Evolutionary conservation across 2,113 vertebrate genomes (phyloP).

Genomic region (Mandrillus leucophaeus): DNA sequence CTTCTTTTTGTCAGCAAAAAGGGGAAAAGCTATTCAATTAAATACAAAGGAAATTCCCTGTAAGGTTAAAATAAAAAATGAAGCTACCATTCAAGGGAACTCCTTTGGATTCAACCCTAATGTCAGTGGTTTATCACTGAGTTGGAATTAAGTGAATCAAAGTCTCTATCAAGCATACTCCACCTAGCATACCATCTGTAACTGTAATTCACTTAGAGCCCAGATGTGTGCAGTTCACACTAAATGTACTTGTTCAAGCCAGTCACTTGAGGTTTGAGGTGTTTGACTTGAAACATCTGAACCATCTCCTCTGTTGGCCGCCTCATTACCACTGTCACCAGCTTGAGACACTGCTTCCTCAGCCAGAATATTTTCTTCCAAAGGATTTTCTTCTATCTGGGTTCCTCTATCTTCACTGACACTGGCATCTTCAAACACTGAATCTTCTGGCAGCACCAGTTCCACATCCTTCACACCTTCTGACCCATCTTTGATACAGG

Average conservation of each 20-base stretch:
- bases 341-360: slow-evolving; percentile 81
- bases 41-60: slow-evolving; percentile 83
- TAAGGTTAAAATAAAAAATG: slow-evolving; percentile 79
- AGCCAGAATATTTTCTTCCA: slow-evolving; percentile 78
- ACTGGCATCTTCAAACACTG: slow-evolving; percentile 84
- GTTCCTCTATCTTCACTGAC: slow-evolving; percentile 86
- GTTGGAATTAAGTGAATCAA: slow-evolving; percentile 73
- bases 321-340: slow-evolving; percentile 69
- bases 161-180: slow-evolving; percentile 76
- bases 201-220: slow-evolving; percentile 41
- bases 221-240: slow-evolving; percentile 84
- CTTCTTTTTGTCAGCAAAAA: slow-evolving; percentile 80
- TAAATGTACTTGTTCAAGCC: slow-evolving; percentile 95
- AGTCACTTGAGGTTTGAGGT: slow-evolving; percentile 91
- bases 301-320: slow-evolving; percentile 74
- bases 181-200: slow-evolving; percentile 72
- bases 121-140: slow-evolving; percentile 77
- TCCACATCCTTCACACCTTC: slow-evolving; percentile 65
- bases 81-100: slow-evolving; percentile 79
- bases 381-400: slow-evolving; percentile 86
- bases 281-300: slow-evolving; percentile 87
- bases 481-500: slow-evolving; percentile 73
- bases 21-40: slow-evolving; percentile 82
- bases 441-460: slow-evolving; percentile 80
- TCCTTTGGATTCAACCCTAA: slow-evolving; percentile 71